These are phyloP conservation scores for Leptarthrus brevirostris DNA, from an alignment of 2,888 invertebrate species.

Conservation along the genomic window DNA sequence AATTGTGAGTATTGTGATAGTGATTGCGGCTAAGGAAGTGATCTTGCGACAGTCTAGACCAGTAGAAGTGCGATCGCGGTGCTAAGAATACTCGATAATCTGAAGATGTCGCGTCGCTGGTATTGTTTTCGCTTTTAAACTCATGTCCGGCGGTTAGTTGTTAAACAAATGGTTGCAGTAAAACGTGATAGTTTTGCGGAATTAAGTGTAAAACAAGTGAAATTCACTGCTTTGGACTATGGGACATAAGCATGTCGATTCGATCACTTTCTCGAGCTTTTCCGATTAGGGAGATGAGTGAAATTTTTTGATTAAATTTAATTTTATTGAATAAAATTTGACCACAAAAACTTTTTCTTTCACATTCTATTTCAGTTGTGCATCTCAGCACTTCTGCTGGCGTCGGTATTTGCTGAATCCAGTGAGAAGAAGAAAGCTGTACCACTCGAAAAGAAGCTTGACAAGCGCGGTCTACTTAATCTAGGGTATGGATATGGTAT, in stretches of 20 bases:
- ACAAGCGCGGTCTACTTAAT: conserved; percentile 83
- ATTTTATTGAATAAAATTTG: too few relatives aligned
- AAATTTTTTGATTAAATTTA: conserved; percentile 7
- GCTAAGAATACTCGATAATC: not conserved
- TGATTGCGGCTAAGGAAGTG: conserved; percentile 21
- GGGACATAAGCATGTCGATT: not conserved
- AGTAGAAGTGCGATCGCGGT: not conserved
- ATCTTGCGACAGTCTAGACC: not conserved
- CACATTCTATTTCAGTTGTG: conserved; percentile 70
- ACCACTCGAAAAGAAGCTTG: conserved; percentile 79
- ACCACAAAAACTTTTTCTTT: not conserved
- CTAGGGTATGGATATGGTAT: conserved; percentile 84
- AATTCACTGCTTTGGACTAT: not conserved
- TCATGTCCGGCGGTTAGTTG: not conserved
- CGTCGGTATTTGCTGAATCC: conserved; percentile 75
- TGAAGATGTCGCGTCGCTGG: not conserved
- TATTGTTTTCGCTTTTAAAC: not conserved
- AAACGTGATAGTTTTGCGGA: conserved; percentile 28
- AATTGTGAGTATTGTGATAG: conserved; percentile 68
- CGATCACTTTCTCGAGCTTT: conserved; percentile 18
- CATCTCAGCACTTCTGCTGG: conserved; percentile 80
- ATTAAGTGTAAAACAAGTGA: conserved; percentile 5
- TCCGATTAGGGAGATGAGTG: not conserved
- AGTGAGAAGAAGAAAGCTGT: conserved; percentile 73
- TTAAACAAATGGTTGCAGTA: not conserved